Conservation (phyloP, 2,113 vertebrate species). For the Pipra filicauda region DNA sequence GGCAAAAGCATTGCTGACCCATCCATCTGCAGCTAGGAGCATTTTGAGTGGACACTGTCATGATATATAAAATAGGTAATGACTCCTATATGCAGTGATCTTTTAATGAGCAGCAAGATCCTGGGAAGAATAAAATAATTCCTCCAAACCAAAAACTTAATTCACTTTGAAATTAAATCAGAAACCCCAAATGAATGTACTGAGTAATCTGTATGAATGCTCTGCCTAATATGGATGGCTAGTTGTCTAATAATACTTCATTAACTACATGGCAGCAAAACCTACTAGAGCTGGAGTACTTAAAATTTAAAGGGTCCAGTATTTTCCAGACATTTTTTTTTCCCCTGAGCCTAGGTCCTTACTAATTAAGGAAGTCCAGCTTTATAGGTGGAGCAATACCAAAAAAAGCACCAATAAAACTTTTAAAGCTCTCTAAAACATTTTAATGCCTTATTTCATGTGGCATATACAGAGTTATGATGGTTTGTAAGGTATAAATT, state of each 20-base stretch:
- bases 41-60: not conserved
- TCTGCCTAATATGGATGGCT: not conserved
- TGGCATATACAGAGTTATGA: constrained; percentile 51
- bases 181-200: not conserved
- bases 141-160: not conserved
- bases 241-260: not conserved
- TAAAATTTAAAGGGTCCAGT: not conserved
- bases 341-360: not conserved
- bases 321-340: not conserved
- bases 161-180: not conserved
- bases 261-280: not conserved
- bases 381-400: constrained; percentile 42
- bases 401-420: constrained; percentile 49
- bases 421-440: constrained; percentile 60
- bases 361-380: constrained; percentile 50
- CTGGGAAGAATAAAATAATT: not conserved
- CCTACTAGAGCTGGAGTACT: not conserved
- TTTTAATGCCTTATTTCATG: constrained; percentile 60
- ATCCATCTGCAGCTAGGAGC: not conserved
- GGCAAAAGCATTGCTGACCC: not conserved
- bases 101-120: not conserved
- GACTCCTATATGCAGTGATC: not conserved
- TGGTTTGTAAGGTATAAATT: constrained; percentile 47
- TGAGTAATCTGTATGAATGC: not conserved
- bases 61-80: not conserved